Percentiles rank a stretch among this genome's conserved stretches.
These are phyloP conservation scores for Magallana ariakensis DNA, from an alignment of 1,140 invertebrate species.

Conservation along the genomic window DNA sequence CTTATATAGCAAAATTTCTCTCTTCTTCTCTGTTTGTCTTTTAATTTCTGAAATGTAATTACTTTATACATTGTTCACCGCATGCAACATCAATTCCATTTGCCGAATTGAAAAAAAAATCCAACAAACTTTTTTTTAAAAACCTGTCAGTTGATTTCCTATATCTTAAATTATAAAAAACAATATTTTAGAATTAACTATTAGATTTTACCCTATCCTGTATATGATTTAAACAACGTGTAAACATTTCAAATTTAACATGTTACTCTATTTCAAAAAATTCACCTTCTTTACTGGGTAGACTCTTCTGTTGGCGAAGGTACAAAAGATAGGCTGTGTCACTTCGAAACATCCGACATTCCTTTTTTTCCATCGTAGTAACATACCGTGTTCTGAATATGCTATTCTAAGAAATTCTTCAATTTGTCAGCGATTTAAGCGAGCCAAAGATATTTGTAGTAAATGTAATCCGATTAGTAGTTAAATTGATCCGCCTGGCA, in stretches of 20 bases:
- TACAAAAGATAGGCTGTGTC: constrained; percentile 14
- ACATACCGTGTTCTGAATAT: background rate
- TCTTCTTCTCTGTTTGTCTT: background rate
- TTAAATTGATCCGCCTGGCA: background rate
- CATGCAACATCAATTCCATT: too few species aligned
- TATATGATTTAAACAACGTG: too few species aligned
- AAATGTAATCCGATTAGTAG: constrained; percentile 21
- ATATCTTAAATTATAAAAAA: background rate
- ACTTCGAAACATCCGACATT: constrained; percentile 27
- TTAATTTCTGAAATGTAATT: background rate
- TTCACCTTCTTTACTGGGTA: background rate
- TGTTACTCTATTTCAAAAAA: too few species aligned
- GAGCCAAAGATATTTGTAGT: background rate
- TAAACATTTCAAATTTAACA: too few species aligned
- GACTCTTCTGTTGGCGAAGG: constrained; percentile 1
- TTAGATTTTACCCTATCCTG: background rate
- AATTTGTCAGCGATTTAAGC: background rate
- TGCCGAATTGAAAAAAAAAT: background rate
- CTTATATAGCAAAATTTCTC: background rate
- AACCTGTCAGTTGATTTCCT: background rate
- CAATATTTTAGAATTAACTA: background rate
- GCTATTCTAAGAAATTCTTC: background rate
- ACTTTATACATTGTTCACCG: too few species aligned
- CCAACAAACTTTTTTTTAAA: background rate
- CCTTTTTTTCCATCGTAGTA: background rate